Base-by-base conservation (phyloP, 37 sponge, comb jelly and placozoan species). In the Chondrilla cf. caribensis region DNA sequence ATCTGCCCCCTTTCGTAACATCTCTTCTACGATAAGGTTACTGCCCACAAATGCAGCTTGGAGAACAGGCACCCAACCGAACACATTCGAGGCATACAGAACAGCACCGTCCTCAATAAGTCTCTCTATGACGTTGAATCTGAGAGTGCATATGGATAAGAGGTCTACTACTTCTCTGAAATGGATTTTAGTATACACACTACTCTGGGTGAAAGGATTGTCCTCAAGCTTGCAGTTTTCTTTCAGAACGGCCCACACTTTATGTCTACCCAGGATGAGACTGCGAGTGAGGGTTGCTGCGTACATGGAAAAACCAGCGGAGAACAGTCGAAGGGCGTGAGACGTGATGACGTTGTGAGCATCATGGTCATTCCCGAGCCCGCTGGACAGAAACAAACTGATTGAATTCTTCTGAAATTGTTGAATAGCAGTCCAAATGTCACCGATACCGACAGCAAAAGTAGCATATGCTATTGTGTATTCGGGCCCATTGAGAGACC, bases 1-100 rank as follows among this genome's bases (percentile, higher is more conserved):
- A 55, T 90, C 93, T 38, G 89, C 91, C 14, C 83, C 58, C 14
- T 28, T 29, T 14, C 38, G 38, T 29, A 90, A 29, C 22, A 96
- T 37, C 11, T 80, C 67, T 2, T 86, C 33, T n/a, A 96, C 11
- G 4, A 93, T 14, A 6, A 43, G 44, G 0, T 58, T 58, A 21
- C 76, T 73, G 3, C 91, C 91, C 9, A 93, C 59, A 19, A 83
- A 70, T 8, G 72, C 83, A 41, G 91, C 85, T 18, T 96, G 86
- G 11, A 96, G 86, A 0, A 93, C 58, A 14, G 91, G 88, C 0
- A 84, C 86, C 93, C 93, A 96, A 0, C 96, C 96, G 87, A 90
- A 96, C 17, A 76, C 51, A 70, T 96, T 96, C 25, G 90, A 87
- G 57, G 93, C 84, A 62, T 91, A 88, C 14, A 87, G 70, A 18